These are phyloP conservation scores for Gila robusta DNA, from an alignment of 2,797 vertebrate species.

Conservation along the genomic window DNA sequence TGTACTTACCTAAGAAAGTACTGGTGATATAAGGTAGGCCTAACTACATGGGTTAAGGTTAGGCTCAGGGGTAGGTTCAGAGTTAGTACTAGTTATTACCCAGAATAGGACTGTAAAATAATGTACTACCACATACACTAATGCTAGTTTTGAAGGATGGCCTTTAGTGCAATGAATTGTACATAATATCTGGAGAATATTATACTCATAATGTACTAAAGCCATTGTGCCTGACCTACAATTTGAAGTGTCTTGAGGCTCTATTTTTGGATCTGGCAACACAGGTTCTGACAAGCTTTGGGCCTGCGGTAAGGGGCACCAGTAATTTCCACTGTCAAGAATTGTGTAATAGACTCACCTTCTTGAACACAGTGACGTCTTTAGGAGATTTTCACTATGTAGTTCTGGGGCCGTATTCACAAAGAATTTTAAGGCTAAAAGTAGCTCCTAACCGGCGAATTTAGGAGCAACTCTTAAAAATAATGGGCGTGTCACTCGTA, in stretches of 20 bases:
- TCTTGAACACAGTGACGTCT: conserved; percentile 40
- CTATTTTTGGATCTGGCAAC: conserved; percentile 53
- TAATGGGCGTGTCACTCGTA: too few species aligned
- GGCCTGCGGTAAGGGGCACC: conserved; percentile 47
- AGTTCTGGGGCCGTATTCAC: too few species aligned
- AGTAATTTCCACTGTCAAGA: conserved; percentile 56
- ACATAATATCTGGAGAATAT: conserved; percentile 18
- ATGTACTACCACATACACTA: not conserved
- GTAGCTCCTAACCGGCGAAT: too few species aligned
- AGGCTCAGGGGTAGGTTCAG: too few species aligned
- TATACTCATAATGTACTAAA: conserved; percentile 47
- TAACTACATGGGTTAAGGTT: too few species aligned
- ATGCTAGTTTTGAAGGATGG: not conserved
- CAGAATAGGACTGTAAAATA: too few species aligned
- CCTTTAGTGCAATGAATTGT: not conserved
- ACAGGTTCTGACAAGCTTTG: conserved; percentile 59
- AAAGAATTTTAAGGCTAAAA: too few species aligned
- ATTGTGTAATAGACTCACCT: conserved; percentile 61
- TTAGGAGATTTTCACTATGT: conserved; percentile 39
- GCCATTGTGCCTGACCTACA: conserved; percentile 58
- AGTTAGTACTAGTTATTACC: too few species aligned
- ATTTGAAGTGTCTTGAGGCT: conserved; percentile 52
- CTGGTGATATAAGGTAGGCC: too few species aligned
- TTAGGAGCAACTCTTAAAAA: too few species aligned
- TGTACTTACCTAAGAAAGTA: too few species aligned